Evolutionary conservation across 2,113 vertebrate genomes (phyloP), one percentile per base, ranked within the genome.

Genomic region (Sylvietta virens): DNA sequence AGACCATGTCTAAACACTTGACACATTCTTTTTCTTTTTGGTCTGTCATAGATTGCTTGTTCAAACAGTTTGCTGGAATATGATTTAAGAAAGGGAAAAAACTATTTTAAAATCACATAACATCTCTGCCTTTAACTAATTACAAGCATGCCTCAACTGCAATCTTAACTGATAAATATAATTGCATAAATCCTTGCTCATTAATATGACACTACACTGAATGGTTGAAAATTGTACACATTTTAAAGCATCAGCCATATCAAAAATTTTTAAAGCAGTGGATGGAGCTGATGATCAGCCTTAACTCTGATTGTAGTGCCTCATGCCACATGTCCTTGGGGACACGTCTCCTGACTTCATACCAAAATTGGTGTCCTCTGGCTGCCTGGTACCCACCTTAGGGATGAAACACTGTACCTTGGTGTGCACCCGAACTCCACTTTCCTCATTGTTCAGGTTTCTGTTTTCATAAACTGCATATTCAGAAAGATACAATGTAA

Each of bases 351-450:
- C 47, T 79, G 28, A 44, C 13, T 58, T 82, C 45, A 19, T 13
- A 39, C 12, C 8, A 53, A 67, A 71, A 66, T 37, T 3, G 0
- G 12, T 30, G 24, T 0, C 6, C 33, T 62, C 42, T 57, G 9
- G 8, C 31, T 40, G 33, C 23, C 44, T 64, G n/a, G 26, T 23
- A 23, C 6, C 24, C 37, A 44, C 20, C 9, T 37, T 53, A 61
- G 20, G 37, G 28, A 53, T 7, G 35, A 64, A 83, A 10, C 11
- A 33, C 3, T 47, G 18, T 22, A 72, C 10, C 10, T 66, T 28
- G 10, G 13, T 27, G 35, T 24, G 26, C n/a, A 79, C 11, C 21
- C 1, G 3, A 86, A 71, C 16, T 26, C 24, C 33, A 42, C 9
- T 51, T 30, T 23, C 17, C 22, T 57, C 17, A 50, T 64, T 76